Evolutionary conservation across 1,140 invertebrate genomes (phyloP).

Genomic region (Kradibia gibbosae): DNA sequence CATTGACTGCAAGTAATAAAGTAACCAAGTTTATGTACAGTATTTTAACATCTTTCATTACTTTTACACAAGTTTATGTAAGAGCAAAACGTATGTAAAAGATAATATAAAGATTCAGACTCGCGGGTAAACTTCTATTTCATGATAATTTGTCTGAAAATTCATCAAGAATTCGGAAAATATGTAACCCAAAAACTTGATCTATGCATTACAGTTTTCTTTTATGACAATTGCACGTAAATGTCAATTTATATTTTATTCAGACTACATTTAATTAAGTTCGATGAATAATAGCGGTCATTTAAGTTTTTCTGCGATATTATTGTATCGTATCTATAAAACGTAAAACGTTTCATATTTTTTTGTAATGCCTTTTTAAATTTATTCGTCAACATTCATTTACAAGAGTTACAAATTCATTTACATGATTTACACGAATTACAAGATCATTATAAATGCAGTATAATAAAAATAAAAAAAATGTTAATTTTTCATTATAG

Average conservation of each 20-base stretch:
- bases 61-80: constrained; percentile 1
- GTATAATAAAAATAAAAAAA: not conserved
- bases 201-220: not conserved
- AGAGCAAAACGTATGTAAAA: constrained; percentile 6
- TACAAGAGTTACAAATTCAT: too few species aligned
- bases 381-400: too few species aligned
- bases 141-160: not conserved
- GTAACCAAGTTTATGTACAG: not conserved
- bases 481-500: not conserved
- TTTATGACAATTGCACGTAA: not conserved
- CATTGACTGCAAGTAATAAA: constrained; percentile 24
- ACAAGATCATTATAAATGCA: not conserved
- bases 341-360: too few species aligned
- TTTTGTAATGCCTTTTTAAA: too few species aligned
- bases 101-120: not conserved
- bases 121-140: not conserved
- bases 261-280: too few species aligned
- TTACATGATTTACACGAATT: too few species aligned
- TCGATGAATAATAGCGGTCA: too few species aligned
- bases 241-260: too few species aligned
- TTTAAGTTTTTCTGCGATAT: too few species aligned
- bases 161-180: not conserved
- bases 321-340: too few species aligned
- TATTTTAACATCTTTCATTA: constrained; percentile 15
- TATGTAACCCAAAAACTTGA: not conserved